A percentile compares a stretch with the other conserved stretches of the same genome.
Conservation (phyloP, 1,140 invertebrate genomes). For the Drosophila ogumai region DNA sequence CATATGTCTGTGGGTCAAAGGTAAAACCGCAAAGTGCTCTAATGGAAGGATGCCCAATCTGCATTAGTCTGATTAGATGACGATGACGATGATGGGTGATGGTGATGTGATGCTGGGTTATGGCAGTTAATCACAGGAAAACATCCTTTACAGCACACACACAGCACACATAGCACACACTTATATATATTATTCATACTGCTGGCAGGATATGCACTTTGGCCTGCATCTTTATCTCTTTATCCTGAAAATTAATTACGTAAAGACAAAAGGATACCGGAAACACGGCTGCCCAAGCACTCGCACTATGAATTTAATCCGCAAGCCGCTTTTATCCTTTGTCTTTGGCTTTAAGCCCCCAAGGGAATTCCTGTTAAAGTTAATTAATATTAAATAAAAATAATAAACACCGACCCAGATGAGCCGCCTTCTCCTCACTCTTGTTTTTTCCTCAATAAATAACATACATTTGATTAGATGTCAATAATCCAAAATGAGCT, state of each 20-base stretch:
- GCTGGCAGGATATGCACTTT: constrained; percentile 1
- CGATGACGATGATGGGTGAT: constrained; percentile 3
- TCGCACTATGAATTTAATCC: neutral
- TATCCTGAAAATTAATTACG: constrained; percentile 73
- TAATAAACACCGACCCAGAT: neutral
- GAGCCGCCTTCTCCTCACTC: neutral
- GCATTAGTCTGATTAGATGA: constrained; percentile 69
- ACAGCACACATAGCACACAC: no score
- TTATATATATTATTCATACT: constrained; percentile 7
- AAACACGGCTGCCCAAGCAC: neutral
- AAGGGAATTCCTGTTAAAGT: neutral
- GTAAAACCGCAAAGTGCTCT: constrained; percentile 26
- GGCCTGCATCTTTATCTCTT: neutral
- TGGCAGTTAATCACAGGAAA: constrained; percentile 29
- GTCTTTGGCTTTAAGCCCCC: neutral
- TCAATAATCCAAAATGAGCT: constrained; percentile 20
- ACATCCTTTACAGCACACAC: neutral
- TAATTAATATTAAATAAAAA: constrained; percentile 12
- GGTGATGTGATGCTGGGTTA: neutral
- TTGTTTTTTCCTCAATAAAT: constrained; percentile 19
- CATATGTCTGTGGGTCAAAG: neutral
- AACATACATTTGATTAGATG: constrained; percentile 40
- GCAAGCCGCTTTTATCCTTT: neutral
- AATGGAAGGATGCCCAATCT: constrained; percentile 36
- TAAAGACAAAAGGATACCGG: constrained; percentile 37